Conservation (phyloP, 2,797 vertebrate species). For the Uromys caudimaculatus region DNA sequence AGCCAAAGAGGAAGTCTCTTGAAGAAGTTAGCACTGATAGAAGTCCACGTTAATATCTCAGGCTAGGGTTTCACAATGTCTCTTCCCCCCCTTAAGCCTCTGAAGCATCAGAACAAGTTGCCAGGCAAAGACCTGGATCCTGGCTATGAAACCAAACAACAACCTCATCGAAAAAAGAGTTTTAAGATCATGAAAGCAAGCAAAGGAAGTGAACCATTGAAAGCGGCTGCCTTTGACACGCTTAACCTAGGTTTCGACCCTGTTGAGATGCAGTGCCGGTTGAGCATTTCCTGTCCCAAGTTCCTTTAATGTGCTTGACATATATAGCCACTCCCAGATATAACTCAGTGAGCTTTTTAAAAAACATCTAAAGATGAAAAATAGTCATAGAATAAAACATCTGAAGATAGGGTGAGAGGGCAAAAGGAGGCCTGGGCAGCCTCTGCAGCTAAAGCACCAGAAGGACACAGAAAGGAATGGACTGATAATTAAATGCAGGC, state of each 20-base stretch:
- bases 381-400: constrained; percentile 42
- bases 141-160: constrained; percentile 50
- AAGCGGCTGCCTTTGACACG: constrained; percentile 13
- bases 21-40: constrained; percentile 89
- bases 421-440: not conserved
- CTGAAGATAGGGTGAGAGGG: constrained; percentile 9
- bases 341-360: constrained; percentile 4
- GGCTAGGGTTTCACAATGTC: not conserved
- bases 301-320: constrained; percentile 22
- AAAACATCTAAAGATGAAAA: constrained; percentile 60
- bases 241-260: constrained; percentile 17
- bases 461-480: not conserved
- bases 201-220: constrained; percentile 38
- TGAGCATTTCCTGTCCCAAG: constrained; percentile 51
- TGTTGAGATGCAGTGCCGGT: not conserved
- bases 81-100: not conserved
- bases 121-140: constrained; percentile 10
- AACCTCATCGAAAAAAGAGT: not conserved
- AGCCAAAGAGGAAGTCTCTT: constrained; percentile 89
- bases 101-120: not conserved
- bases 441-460: not conserved
- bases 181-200: constrained; percentile 39
- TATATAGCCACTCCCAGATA: constrained; percentile 33
- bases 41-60: not conserved
- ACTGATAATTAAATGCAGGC: not conserved